Conservation (phyloP, 2,888 invertebrate genomes). For the Drosophila putrida region DNA sequence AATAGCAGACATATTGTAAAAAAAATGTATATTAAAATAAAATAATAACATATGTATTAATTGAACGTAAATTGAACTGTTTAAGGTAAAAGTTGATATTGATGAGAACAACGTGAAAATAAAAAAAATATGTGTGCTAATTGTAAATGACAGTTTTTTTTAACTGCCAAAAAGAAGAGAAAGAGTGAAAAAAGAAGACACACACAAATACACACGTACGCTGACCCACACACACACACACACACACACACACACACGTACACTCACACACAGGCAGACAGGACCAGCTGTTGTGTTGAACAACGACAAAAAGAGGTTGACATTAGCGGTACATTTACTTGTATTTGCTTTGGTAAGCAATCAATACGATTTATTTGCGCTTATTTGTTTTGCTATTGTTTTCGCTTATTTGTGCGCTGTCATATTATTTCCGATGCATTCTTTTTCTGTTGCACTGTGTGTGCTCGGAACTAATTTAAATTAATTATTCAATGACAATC, state of each 20-base stretch:
- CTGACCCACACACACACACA: conserved; percentile 8
- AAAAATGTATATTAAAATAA: conserved; percentile 6
- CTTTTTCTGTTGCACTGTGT: not conserved
- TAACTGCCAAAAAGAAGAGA: conserved; percentile 48
- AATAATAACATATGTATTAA: conserved; percentile 9
- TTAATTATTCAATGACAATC: conserved; percentile 48
- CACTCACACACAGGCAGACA: conserved; percentile 22
- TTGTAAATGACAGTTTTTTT: conserved; percentile 50
- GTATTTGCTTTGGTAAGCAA: conserved; percentile 56
- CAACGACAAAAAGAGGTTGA: conserved; percentile 50
- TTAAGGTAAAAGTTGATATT: conserved; percentile 12
- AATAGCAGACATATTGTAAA: conserved; percentile 40
- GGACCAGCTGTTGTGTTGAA: conserved; percentile 64
- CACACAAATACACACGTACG: conserved; percentile 9
- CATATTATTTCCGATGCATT: not conserved
- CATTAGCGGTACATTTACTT: conserved; percentile 67
- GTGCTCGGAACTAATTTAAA: conserved; percentile 22
- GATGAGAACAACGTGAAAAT: conserved; percentile 30
- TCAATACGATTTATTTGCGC: conserved; percentile 60
- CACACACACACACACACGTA: conserved; percentile 1
- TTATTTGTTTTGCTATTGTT: conserved; percentile 43
- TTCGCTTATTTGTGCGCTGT: not conserved
- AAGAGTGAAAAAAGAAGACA: conserved; percentile 22
- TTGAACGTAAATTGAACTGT: not conserved
- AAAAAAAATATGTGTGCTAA: conserved; percentile 26